Conservation (phyloP, 2,113 vertebrate genomes). For the Rattus norvegicus region GRCr8 NC_086031.1:82327001-82327500, state of each 20-base stretch:
- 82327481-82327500: not conserved
- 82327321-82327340: not conserved
- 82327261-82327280: not conserved
- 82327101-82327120: no score
- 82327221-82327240: rapidly evolving
- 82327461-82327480: not conserved
- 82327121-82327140: rapidly evolving
- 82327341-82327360: not conserved
- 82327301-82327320: not conserved
- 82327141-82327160: not conserved
- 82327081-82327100: not conserved
- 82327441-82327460: not conserved
- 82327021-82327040: not conserved
- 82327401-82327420: not conserved
- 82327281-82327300: not conserved
- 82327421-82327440: not conserved
- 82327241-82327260: not conserved
- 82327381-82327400: not conserved
- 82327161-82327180: rapidly evolving
- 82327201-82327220: not conserved
- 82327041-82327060: not conserved
- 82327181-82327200: not conserved
- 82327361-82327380: not conserved
- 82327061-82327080: not conserved
- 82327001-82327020: not conserved